phyloP scores from a whole-genome alignment of 2,797 vertebrate genomes.

The Chelmon rostratus region DNA sequence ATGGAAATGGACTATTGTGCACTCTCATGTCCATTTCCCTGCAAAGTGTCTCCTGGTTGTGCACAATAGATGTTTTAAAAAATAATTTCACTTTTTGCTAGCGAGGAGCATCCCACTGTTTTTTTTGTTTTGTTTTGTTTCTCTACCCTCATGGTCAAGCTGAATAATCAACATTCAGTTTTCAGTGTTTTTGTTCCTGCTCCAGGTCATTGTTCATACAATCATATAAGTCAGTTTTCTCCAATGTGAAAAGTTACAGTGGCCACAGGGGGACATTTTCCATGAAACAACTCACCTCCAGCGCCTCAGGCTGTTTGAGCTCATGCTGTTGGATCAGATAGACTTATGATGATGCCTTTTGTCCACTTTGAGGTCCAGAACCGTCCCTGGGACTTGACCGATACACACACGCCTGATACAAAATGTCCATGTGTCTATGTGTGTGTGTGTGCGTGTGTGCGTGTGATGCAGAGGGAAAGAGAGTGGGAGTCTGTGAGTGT shows the following conservation, averaged over 20 bases:
- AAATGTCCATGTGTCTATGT: slow-evolving; percentile 19
- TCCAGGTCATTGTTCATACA: slow-evolving; percentile 29
- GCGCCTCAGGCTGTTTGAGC: slow-evolving; percentile 50
- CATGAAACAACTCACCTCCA: slow-evolving; percentile 39
- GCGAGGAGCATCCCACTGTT: neutral
- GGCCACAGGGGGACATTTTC: slow-evolving; percentile 34
- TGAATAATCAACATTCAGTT: slow-evolving; percentile 11
- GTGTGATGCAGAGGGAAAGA: slow-evolving; percentile 1
- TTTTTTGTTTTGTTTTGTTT: neutral
- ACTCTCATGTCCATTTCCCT: neutral
- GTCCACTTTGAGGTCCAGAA: slow-evolving; percentile 54
- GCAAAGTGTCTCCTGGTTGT: neutral
- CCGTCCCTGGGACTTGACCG: slow-evolving; percentile 44
- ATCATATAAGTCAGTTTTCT: slow-evolving; percentile 37
- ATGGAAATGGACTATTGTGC: neutral
- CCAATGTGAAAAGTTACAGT: slow-evolving; percentile 30
- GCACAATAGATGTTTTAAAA: neutral
- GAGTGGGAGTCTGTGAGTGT: slow-evolving; percentile 63
- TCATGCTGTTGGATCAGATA: slow-evolving; percentile 26
- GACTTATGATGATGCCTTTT: slow-evolving; percentile 49
- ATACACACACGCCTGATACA: slow-evolving; percentile 34
- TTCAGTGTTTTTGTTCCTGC: slow-evolving; percentile 8
- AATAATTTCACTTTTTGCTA: neutral
- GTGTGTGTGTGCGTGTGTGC: slow-evolving; percentile 1
- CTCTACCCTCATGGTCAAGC: slow-evolving; percentile 6